Evolutionary conservation across 2,113 vertebrate genomes (phyloP).

Genomic region (Pristiophorus japonicus): DNA sequence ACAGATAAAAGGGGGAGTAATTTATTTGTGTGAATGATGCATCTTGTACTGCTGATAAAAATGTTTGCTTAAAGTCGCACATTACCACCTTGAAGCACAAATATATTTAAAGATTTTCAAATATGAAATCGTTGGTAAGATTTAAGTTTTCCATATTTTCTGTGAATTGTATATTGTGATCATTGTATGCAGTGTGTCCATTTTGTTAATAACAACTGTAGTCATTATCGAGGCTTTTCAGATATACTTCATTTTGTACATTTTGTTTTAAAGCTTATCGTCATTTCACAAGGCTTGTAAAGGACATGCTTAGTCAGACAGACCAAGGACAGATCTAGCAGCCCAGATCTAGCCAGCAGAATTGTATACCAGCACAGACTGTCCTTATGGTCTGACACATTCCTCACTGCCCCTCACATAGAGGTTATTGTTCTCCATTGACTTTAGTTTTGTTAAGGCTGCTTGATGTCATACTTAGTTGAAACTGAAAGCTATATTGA

Average conservation of each 20-base stretch:
- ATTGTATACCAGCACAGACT: background rate
- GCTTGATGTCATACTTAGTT: background rate
- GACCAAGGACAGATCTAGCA: background rate
- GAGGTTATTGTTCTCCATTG: too few species aligned
- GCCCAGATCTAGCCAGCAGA: background rate
- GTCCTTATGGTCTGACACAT: too few species aligned
- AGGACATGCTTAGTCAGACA: background rate
- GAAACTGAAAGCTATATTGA: background rate
- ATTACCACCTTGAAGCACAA: background rate
- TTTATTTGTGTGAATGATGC: too few species aligned
- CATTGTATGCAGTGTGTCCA: background rate
- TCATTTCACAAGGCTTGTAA: background rate
- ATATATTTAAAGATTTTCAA: background rate
- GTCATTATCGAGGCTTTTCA: background rate
- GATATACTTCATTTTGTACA: background rate
- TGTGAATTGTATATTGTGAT: background rate
- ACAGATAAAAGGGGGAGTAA: too few species aligned
- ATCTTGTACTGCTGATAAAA: background rate
- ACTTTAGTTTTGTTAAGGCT: too few species aligned
- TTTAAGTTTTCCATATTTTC: background rate
- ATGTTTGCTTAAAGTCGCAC: background rate
- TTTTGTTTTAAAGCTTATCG: background rate
- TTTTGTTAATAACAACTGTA: background rate
- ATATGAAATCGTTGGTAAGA: background rate
- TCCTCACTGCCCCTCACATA: too few species aligned